These are phyloP conservation scores for Stenchaetothrips biformis DNA, from an alignment of 2,888 invertebrate genomes.

Conservation along the genomic window DNA sequence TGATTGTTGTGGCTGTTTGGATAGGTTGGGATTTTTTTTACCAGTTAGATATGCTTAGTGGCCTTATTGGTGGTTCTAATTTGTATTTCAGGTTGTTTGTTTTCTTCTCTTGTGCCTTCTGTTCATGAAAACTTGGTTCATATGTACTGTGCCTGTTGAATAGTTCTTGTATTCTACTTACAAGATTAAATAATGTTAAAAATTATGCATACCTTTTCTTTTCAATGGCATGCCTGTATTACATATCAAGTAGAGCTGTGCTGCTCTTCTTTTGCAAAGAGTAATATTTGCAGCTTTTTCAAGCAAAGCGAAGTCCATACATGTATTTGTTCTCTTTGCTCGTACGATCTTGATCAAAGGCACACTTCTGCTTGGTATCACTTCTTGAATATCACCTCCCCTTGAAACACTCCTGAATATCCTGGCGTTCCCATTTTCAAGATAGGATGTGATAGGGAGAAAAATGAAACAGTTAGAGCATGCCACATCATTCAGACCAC, in stretches of 20 bases:
- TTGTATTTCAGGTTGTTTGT: neutral
- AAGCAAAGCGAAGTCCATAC: too few species aligned
- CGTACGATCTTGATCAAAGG: neutral
- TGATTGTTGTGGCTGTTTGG: neutral
- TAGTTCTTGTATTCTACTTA: neutral
- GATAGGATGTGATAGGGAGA: too few species aligned
- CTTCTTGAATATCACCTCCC: too few species aligned
- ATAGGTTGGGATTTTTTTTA: neutral
- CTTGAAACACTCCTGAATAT: too few species aligned
- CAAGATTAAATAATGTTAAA: slow-evolving; percentile 17
- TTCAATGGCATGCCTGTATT: neutral
- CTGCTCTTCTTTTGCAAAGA: neutral
- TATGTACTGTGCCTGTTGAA: neutral
- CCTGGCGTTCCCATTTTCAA: too few species aligned
- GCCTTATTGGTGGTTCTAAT: neutral
- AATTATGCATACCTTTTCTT: neutral
- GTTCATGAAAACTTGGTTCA: neutral
- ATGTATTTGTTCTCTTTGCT: too few species aligned
- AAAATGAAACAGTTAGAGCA: too few species aligned
- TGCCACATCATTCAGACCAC: too few species aligned
- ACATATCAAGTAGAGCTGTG: slow-evolving; percentile 16
- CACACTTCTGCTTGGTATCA: slow-evolving; percentile 2
- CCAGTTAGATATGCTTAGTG: neutral
- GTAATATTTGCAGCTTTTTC: too few species aligned
- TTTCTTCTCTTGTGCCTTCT: neutral